Percentiles rank a stretch among this genome's conserved stretches.
phyloP scores from a whole-genome alignment of 2,113 vertebrate species.

The Corythornis madagascariensis region DNA sequence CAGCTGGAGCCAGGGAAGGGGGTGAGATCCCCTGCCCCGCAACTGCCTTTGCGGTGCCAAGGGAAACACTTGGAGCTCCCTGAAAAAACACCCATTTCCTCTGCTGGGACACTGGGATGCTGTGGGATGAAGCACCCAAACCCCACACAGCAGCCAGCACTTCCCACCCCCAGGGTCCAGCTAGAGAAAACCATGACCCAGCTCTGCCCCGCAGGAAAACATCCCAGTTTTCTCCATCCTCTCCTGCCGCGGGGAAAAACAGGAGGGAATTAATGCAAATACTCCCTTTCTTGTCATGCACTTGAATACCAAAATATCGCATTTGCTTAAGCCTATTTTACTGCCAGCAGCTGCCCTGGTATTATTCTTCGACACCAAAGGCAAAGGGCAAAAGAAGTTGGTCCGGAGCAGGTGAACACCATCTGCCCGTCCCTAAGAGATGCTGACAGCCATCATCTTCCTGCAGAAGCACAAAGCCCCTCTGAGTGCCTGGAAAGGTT shows the following conservation, averaged over 20 bases:
- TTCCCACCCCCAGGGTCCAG: neutral
- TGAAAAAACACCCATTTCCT: neutral
- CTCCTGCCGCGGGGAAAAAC: neutral
- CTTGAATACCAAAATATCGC: conserved; percentile 75
- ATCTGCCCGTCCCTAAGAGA: conserved; percentile 78
- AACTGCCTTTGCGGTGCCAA: neutral
- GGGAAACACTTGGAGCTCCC: neutral
- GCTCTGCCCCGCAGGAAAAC: neutral
- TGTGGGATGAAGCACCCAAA: neutral
- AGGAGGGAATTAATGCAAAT: conserved; percentile 62
- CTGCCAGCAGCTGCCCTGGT: conserved; percentile 79
- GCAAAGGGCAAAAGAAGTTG: conserved; percentile 72
- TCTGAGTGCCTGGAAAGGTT: neutral
- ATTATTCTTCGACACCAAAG: conserved; percentile 76
- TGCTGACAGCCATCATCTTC: conserved; percentile 67
- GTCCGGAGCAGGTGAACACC: conserved; percentile 82
- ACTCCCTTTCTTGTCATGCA: conserved; percentile 64
- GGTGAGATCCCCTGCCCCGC: rapidly evolving
- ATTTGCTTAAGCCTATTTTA: conserved; percentile 76
- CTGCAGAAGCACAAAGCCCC: conserved; percentile 27
- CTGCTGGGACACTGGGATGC: neutral
- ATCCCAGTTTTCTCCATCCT: neutral
- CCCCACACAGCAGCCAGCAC: neutral
- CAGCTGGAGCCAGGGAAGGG: neutral
- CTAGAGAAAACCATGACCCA: rapidly evolving